Conservation (phyloP, 1,140 invertebrate genomes). For the Bombyx mandarina region DNA sequence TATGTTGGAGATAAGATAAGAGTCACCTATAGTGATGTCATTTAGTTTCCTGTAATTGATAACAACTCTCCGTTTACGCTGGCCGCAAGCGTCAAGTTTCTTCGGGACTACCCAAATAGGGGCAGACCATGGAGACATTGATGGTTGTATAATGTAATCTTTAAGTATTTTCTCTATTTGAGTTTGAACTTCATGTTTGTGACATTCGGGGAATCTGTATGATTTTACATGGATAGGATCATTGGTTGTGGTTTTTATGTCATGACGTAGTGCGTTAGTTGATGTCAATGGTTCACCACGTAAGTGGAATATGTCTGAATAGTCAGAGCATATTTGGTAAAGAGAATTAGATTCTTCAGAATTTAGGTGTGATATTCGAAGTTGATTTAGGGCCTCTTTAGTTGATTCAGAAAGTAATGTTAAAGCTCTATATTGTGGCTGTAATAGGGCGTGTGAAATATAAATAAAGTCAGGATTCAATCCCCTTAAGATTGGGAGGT, state of each 20-base stretch:
- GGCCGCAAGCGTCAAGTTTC: not conserved
- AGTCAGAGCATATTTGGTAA: slow-evolving; percentile 15
- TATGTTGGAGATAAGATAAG: too few relatives aligned
- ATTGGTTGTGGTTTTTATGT: not conserved
- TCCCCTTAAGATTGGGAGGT: too few relatives aligned
- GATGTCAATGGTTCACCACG: not conserved
- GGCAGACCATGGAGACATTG: not conserved
- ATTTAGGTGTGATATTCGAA: slow-evolving; percentile 20
- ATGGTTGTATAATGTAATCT: not conserved
- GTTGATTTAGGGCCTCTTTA: slow-evolving; percentile 14
- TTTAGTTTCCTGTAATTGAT: too few relatives aligned
- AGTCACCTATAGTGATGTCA: too few relatives aligned
- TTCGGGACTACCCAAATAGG: too few relatives aligned
- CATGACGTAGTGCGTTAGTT: not conserved
- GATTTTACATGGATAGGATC: not conserved
- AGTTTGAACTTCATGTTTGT: not conserved
- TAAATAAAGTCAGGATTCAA: too few relatives aligned
- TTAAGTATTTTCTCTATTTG: not conserved
- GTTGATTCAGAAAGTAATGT: too few relatives aligned
- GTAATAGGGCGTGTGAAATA: too few relatives aligned
- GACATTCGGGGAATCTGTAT: not conserved
- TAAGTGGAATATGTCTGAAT: slow-evolving; percentile 23
- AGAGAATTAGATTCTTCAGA: slow-evolving; percentile 15
- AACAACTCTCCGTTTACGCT: not conserved
- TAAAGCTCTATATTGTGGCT: too few relatives aligned